These are phyloP conservation scores for Lasioglossum baleicum DNA, from an alignment of 1,140 invertebrate species.

Conservation along the genomic window DNA sequence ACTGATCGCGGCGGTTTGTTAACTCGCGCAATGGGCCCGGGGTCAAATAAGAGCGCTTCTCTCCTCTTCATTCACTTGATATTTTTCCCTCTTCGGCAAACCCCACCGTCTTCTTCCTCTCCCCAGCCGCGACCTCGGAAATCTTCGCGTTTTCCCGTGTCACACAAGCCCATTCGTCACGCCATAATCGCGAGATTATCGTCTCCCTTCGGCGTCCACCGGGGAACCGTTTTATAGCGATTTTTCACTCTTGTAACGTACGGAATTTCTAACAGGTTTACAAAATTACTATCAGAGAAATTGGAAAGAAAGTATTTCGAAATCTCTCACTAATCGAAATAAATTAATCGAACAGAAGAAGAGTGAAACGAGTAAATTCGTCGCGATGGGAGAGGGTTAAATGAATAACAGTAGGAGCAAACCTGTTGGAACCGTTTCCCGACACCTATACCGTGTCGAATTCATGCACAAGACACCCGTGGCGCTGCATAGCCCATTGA, in stretches of 20 bases:
- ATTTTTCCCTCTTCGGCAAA: conserved; percentile 32
- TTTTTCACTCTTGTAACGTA: no score
- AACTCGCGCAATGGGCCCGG: conserved; percentile 74
- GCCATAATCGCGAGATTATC: no score
- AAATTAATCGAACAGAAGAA: no score
- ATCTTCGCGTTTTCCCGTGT: conserved; percentile 26
- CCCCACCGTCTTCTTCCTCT: not conserved
- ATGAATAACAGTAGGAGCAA: no score
- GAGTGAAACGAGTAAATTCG: no score
- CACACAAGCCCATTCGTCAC: not conserved
- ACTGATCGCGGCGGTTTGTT: conserved; percentile 72
- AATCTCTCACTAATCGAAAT: no score
- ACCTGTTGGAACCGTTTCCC: not conserved
- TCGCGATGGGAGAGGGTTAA: no score
- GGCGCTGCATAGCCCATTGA: not conserved
- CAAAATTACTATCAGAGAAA: no score
- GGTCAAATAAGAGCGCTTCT: conserved; percentile 75
- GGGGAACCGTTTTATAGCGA: no score
- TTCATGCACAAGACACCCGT: not conserved
- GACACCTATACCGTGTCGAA: conserved; percentile 17
- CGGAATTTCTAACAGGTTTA: no score
- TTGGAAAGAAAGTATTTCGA: no score
- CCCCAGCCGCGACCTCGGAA: not conserved
- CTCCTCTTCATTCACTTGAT: conserved; percentile 61
- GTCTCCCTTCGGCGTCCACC: no score